Evolutionary conservation across 2,113 vertebrate species (phyloP).

Genomic region (Sapajus apella): DNA sequence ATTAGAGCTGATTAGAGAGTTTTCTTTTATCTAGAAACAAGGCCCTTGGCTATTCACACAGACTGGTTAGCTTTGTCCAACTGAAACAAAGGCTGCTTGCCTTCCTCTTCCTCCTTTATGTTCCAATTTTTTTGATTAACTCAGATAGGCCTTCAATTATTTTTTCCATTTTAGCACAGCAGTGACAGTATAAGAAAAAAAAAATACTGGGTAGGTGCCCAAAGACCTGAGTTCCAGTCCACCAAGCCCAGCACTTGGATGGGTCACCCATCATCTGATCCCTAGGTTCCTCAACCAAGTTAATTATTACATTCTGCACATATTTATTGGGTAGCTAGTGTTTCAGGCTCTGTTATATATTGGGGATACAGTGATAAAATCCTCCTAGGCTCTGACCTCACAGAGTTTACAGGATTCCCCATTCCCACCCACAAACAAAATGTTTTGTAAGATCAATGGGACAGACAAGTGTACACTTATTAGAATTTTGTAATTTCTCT

Average conservation of each 20-base stretch:
- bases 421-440: neutral
- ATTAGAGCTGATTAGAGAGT: conserved; percentile 55
- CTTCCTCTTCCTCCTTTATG: neutral
- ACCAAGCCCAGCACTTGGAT: neutral
- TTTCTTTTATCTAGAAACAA: conserved; percentile 62
- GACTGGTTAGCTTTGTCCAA: conserved; percentile 42
- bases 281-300: neutral
- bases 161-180: neutral
- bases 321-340: neutral
- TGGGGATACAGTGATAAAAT: neutral
- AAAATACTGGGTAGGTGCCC: too few relatives aligned
- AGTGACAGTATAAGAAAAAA: neutral
- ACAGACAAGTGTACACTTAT: neutral
- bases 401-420: neutral
- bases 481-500: neutral
- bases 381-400: neutral
- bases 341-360: neutral
- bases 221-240: neutral
- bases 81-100: conserved; percentile 29
- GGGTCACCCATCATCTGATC: neutral
- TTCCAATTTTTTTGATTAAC: conserved; percentile 13
- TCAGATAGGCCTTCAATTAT: neutral
- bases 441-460: neutral
- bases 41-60: conserved; percentile 38
- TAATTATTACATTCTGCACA: neutral